phyloP scores from a whole-genome alignment of 2,113 vertebrate species.

The Gobio gobio region DNA sequence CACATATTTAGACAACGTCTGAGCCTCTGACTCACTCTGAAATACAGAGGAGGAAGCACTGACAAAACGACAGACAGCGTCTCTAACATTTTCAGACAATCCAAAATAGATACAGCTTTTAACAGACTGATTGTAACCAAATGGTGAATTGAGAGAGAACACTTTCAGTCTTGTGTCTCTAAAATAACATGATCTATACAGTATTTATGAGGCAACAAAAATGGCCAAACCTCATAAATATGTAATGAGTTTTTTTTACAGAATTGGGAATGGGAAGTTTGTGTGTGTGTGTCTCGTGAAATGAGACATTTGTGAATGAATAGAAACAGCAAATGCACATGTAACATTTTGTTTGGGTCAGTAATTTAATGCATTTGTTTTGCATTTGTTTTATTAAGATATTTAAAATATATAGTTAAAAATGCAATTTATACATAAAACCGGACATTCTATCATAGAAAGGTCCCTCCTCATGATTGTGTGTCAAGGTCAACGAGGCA shows the following conservation, averaged over 20 bases:
- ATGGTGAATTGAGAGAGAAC: slow-evolving; percentile 61
- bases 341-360: slow-evolving; percentile 2
- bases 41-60: slow-evolving; percentile 58
- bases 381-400: background rate
- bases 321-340: background rate
- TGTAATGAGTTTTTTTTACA: slow-evolving; percentile 51
- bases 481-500: background rate
- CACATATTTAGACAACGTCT: slow-evolving; percentile 70
- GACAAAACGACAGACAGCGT: slow-evolving; percentile 63
- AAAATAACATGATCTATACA: slow-evolving; percentile 46
- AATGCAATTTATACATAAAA: background rate
- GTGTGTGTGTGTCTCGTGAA: slow-evolving; percentile 16
- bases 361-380: background rate
- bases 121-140: slow-evolving; percentile 71
- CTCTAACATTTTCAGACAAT: slow-evolving; percentile 75
- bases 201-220: slow-evolving; percentile 49
- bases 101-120: slow-evolving; percentile 67
- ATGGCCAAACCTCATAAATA: slow-evolving; percentile 58
- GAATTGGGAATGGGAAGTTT: slow-evolving; percentile 35
- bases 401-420: background rate
- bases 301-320: slow-evolving; percentile 11
- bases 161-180: slow-evolving; percentile 47
- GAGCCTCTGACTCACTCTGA: slow-evolving; percentile 73
- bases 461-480: background rate
- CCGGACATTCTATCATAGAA: background rate